Evolutionary conservation across 92 coral and sea anemone genomes (phyloP).

Genomic region (Porites lobata): DNA sequence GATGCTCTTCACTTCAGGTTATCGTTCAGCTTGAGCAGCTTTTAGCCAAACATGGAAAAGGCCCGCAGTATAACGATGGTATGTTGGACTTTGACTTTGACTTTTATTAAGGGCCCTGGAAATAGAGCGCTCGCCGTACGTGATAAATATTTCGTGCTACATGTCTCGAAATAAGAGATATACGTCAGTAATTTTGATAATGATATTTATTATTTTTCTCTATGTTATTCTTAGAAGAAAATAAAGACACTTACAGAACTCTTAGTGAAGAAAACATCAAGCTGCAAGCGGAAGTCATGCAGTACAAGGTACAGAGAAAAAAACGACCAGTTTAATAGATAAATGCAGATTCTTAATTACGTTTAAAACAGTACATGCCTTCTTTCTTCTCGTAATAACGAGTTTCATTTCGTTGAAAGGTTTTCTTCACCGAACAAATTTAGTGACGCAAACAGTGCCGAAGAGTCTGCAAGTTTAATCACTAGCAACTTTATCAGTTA

Average conservation of each 20-base stretch:
- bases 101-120: not conserved
- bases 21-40: slow-evolving; percentile 89
- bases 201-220: not conserved
- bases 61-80: slow-evolving; percentile 64
- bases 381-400: no score
- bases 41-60: slow-evolving; percentile 74
- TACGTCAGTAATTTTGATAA: not conserved
- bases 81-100: not conserved
- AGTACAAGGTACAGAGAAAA: slow-evolving; percentile 73
- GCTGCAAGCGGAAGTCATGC: slow-evolving; percentile 77
- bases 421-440: no score
- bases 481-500: no score
- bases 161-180: no score
- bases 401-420: no score
- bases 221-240: slow-evolving; percentile 14
- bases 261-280: slow-evolving; percentile 85
- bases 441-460: no score
- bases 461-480: no score
- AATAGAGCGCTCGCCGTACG: not conserved
- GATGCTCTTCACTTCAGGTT: slow-evolving; percentile 50
- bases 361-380: no score
- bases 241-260: slow-evolving; percentile 44
- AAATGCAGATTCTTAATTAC: no score
- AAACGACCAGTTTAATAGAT: no score
- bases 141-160: not conserved